Evolutionary conservation across 2,113 vertebrate genomes (phyloP), one percentile per base, ranked within the genome.

Genomic region (Mastomys coucha): DNA sequence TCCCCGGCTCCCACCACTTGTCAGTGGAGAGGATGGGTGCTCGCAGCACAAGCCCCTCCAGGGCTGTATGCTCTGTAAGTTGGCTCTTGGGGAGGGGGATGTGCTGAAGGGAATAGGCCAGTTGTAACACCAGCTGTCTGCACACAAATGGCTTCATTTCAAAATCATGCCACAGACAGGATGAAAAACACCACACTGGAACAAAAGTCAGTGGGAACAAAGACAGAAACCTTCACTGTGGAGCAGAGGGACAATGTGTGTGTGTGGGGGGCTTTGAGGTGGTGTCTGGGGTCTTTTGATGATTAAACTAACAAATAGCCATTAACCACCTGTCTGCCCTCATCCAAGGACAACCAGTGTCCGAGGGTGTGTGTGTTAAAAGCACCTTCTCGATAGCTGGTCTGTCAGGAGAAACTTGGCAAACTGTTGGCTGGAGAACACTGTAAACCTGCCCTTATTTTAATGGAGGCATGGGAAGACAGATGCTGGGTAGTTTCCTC

Each of bases 171-270:
- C 72, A 20, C 91, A 94, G 97, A 96, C 36, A 86, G 94, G 87
- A 96, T 86, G 87, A 87, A 94, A 97, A 96, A 85, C 95, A 84
- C 63, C 69, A 72, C 82, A 60, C 73, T 96, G 0, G 77, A 95
- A 87, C 92, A 95, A 81, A 89, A 96, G 93, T 76, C 80, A 87
- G 84, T 16, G n/a, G 24, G 82, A 96, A 97, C 96, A 97, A 96
- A 97, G 93, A 92, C 89, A 93, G 91, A 81, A 69, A 85, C 67
- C 63, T 96, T 72, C 0, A 22, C 28, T 73, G 63, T 13, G 49
- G 60, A 87, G 28, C 91, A 53, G 92, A 58, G 73, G 4, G 77
- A 87, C 45, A 14, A 0, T 19, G 42, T 51, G 60, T 20, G 0
- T n/a, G 51, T 11, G 12, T 2, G 13, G 19, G 51, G 51, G 24